Percentiles rank a stretch among this genome's conserved stretches.
Evolutionary conservation across 2,797 vertebrate genomes (phyloP).

Genomic region (Ctenochaetus hawaiiensis): DNA sequence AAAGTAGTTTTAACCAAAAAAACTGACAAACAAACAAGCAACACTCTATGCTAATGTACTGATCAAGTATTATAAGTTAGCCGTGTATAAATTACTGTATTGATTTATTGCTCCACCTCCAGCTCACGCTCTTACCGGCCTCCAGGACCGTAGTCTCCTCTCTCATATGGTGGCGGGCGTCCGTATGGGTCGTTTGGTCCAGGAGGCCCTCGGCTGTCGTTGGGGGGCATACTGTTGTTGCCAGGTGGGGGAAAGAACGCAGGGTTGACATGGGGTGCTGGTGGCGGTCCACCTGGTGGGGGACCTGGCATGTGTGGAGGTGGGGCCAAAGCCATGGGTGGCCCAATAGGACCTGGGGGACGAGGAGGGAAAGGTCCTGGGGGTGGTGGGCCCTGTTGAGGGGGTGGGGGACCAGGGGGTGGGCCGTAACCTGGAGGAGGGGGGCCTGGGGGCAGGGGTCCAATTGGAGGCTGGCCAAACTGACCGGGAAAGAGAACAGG

Average conservation of each 20-base stretch:
- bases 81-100: not conserved
- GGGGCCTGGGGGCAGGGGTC: constrained; percentile 91
- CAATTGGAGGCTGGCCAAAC: constrained; percentile 95
- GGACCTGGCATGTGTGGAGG: constrained; percentile 97
- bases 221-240: constrained; percentile 94
- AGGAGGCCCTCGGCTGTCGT: constrained; percentile 92
- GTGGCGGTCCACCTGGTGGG: constrained; percentile 96
- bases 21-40: not conserved
- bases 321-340: constrained; percentile 94
- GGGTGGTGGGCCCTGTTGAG: constrained; percentile 92
- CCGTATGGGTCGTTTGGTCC: constrained; percentile 94
- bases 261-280: constrained; percentile 98
- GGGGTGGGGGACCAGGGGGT: constrained; percentile 93
- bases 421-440: constrained; percentile 95
- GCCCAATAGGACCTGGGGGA: constrained; percentile 94
- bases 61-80: not conserved
- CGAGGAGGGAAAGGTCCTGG: constrained; percentile 96
- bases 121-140: constrained; percentile 88
- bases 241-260: constrained; percentile 98
- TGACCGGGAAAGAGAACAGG: constrained; percentile 98
- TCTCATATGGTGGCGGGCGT: constrained; percentile 95
- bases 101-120: not conserved
- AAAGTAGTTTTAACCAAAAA: not conserved
- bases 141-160: constrained; percentile 97
- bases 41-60: not conserved